phyloP scores from a whole-genome alignment of 2,113 vertebrate species.

The Perca flavescens region DNA sequence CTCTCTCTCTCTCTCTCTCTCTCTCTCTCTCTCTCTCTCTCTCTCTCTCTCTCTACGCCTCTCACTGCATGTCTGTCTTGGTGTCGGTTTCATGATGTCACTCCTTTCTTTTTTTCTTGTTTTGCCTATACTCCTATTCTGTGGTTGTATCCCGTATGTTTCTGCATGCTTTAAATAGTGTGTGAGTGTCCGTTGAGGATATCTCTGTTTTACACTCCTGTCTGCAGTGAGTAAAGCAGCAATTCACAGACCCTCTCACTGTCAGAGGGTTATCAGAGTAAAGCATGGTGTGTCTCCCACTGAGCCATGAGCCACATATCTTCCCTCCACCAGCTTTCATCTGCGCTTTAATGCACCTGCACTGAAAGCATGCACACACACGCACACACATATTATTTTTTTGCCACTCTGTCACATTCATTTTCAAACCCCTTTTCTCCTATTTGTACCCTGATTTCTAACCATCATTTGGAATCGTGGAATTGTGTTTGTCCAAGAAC shows the following conservation, averaged over 20 bases:
- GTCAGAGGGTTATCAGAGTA: conserved; percentile 61
- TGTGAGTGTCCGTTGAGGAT: conserved; percentile 8
- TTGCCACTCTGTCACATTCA: conserved; percentile 10
- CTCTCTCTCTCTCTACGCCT: conserved; percentile 12
- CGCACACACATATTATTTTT: conserved; percentile 9
- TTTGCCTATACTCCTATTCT: neutral
- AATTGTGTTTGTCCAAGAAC: neutral
- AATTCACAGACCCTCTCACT: conserved; percentile 45
- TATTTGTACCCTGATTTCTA: neutral
- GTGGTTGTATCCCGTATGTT: conserved; percentile 17
- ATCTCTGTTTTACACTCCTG: conserved; percentile 39
- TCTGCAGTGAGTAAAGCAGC: conserved; percentile 27
- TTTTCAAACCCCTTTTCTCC: neutral
- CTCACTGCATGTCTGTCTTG: conserved; percentile 23
- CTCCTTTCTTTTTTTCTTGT: neutral
- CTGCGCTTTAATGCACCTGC: conserved; percentile 40
- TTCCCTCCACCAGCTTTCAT: conserved; percentile 58
- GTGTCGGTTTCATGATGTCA: conserved; percentile 33
- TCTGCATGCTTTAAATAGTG: conserved; percentile 9
- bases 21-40: neutral
- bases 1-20: conserved; percentile 6
- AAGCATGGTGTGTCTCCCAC: conserved; percentile 66
- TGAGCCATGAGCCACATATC: conserved; percentile 50
- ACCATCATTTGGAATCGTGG: neutral
- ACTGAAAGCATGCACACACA: conserved; percentile 20